Evolutionary conservation across 2,113 vertebrate genomes (phyloP).

Genomic region (Recurvirostra avosetta): DNA sequence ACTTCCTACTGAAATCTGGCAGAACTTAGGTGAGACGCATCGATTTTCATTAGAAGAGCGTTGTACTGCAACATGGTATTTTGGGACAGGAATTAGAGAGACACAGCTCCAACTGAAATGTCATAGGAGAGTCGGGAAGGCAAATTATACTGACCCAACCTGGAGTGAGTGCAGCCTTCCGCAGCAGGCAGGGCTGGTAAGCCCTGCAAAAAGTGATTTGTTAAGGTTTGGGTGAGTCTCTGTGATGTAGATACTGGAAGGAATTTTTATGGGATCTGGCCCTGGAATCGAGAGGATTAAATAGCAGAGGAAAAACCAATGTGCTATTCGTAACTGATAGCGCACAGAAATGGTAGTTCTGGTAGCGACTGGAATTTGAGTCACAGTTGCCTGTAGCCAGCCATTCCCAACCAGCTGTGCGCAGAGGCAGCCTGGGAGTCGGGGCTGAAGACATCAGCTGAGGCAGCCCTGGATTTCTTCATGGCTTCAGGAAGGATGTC

Average conservation of each 20-base stretch:
- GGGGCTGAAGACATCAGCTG: neutral
- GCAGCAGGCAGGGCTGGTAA: slow-evolving; percentile 43
- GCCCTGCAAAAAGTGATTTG: slow-evolving; percentile 57
- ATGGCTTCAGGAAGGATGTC: neutral
- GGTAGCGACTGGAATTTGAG: slow-evolving; percentile 40
- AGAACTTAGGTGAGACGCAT: neutral
- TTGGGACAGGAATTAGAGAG: neutral
- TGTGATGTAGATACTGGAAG: slow-evolving; percentile 63
- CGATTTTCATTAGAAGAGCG: fast-evolving
- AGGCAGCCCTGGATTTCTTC: neutral
- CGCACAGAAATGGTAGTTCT: neutral
- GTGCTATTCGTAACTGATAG: slow-evolving; percentile 39
- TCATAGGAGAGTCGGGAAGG: neutral
- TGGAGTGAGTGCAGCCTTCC: neutral
- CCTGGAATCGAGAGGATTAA: slow-evolving; percentile 45
- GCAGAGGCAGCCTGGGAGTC: neutral
- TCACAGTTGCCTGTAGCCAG: neutral
- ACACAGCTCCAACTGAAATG: neutral
- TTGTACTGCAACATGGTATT: neutral
- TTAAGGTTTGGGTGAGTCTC: slow-evolving; percentile 54
- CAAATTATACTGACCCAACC: neutral
- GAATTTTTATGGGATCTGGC: slow-evolving; percentile 70
- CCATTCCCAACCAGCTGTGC: neutral
- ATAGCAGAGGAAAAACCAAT: slow-evolving; percentile 41
- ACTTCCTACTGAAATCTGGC: neutral